Percentiles rank a stretch among this genome's conserved stretches.
Conservation (phyloP, 2,888 invertebrate species). For the Morpho achilles region DNA sequence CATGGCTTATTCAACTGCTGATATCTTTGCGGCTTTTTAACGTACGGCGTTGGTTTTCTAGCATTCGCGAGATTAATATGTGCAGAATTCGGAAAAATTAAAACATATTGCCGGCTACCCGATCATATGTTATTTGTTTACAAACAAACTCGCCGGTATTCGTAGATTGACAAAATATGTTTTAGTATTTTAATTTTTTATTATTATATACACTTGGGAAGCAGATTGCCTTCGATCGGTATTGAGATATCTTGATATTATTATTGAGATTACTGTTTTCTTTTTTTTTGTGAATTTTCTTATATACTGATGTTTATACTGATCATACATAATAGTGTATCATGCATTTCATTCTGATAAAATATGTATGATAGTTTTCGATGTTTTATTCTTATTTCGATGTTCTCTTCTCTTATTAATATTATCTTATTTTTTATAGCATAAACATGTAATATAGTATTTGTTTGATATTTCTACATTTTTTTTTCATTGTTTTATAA, state of each 20-base stretch:
- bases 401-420: no score
- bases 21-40: constrained; percentile 35
- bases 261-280: background rate
- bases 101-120: constrained; percentile 32
- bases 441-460: no score
- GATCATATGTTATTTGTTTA: constrained; percentile 77
- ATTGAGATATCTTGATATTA: background rate
- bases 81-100: constrained; percentile 33
- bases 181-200: constrained; percentile 12
- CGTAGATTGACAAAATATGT: constrained; percentile 30
- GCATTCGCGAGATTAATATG: constrained; percentile 31
- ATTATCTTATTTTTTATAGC: no score
- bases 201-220: constrained; percentile 13
- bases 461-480: no score
- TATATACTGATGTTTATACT: no score
- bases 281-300: background rate
- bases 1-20: constrained; percentile 32
- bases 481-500: no score
- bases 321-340: no score
- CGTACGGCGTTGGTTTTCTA: constrained; percentile 35
- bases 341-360: no score
- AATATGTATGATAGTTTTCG: no score
- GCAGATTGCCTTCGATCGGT: background rate
- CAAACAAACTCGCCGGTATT: constrained; percentile 69
- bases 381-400: no score